Evolutionary conservation across 2,113 vertebrate genomes (phyloP), one percentile per base, ranked within the genome.

Genomic region (Brachypodius melanocephalos): DNA sequence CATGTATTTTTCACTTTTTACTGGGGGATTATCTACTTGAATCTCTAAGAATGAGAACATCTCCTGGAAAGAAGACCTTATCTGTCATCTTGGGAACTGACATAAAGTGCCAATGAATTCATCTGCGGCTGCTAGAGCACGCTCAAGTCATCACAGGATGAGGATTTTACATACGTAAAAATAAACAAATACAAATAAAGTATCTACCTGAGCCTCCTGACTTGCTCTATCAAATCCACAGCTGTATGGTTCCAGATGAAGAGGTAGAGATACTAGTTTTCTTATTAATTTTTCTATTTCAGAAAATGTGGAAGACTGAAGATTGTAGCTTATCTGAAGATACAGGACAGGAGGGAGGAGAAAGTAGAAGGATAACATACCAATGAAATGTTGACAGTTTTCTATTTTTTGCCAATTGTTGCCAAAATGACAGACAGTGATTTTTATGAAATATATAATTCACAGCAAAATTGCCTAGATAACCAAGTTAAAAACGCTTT

Each of bases 381-480:
- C 79, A 96, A 75, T 73, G 91, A 89, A 96, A 94, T 78, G 34
- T 93, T 92, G 96, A 87, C 75, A 85, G 85, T 72, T 97, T 96
- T 95, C 85, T 93, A 72, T 95, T 96, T 97, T 97, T 96, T 97
- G 93, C 90, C 97, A 96, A 94, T 96, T 97, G 94, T 98, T 97
- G 95, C 89, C 97, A 97, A 96, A 97, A 95, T 67, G 93, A 94
- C 97, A 98, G 97, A 97, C 54, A 48, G 94, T 90, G 85, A 96
- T 96, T 91, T 95, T 97, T 97, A 97, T 93, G 93, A 97, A 97
- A 97, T 97, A 92, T 95, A 97, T 96, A 97, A 97, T 97, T 97
- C 96, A 98, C 95, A 96, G 94, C 59, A 98, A 97, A 98, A 96
- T 95, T 97, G 96, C 97, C 95, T 95, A 89, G 82, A 96, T 97